Evolutionary conservation across 2,113 vertebrate species (phyloP).

Genomic region (Neoarius graeffei): DNA sequence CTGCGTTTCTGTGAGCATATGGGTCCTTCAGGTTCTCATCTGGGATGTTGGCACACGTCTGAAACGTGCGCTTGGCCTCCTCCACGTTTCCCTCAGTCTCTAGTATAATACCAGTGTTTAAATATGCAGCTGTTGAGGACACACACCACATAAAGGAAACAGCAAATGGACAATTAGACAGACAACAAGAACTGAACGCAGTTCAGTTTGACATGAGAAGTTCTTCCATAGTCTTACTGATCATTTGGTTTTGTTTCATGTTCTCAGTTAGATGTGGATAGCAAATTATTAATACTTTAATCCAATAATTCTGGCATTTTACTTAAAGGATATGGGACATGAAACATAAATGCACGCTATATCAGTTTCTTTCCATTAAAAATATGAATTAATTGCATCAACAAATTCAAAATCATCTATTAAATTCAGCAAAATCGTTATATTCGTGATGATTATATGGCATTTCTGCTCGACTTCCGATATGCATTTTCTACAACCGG

Average conservation of each 20-base stretch:
- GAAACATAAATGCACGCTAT: too few species aligned
- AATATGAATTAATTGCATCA: too few species aligned
- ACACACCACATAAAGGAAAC: background rate
- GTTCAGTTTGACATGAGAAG: slow-evolving; percentile 54
- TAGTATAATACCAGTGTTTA: slow-evolving; percentile 97
- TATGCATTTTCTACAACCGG: too few species aligned
- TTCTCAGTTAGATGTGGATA: background rate
- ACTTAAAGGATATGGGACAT: too few species aligned
- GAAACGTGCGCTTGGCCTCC: slow-evolving; percentile 89
- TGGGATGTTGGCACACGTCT: slow-evolving; percentile 95
- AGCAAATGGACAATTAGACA: background rate
- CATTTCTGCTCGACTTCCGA: too few species aligned
- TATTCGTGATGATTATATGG: too few species aligned
- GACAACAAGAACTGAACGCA: slow-evolving; percentile 1
- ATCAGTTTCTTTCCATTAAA: too few species aligned
- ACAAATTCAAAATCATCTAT: too few species aligned
- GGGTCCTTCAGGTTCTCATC: slow-evolving; percentile 99
- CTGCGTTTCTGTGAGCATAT: slow-evolving; percentile 95
- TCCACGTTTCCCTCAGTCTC: slow-evolving; percentile 94
- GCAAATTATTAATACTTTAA: background rate
- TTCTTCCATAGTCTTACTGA: background rate
- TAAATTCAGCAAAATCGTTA: too few species aligned
- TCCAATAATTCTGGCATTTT: background rate
- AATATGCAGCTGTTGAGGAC: slow-evolving; percentile 85
- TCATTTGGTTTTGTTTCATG: background rate